Evolutionary conservation across 2,797 vertebrate genomes (phyloP).

Genomic region (Phoeniculus purpureus): DNA sequence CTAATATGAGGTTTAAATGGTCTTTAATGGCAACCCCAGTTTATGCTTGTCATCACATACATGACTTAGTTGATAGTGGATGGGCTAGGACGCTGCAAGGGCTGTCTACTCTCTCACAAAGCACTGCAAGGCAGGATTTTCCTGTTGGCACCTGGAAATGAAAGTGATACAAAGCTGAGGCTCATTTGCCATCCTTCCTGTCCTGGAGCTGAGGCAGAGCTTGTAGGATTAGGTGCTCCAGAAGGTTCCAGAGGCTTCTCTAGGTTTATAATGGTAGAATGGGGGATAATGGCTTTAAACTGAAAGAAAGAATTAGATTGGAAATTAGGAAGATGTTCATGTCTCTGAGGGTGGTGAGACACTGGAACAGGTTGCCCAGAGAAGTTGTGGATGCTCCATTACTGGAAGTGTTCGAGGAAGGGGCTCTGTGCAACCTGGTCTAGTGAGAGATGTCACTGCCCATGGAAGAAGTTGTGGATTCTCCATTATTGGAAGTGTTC

Average conservation of each 20-base stretch:
- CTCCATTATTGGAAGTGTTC: too few relatives aligned
- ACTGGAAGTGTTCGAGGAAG: too few relatives aligned
- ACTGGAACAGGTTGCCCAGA: too few relatives aligned
- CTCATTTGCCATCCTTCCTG: not conserved
- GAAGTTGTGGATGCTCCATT: too few relatives aligned
- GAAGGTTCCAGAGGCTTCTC: not conserved
- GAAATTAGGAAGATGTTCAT: too few relatives aligned
- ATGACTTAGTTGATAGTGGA: not conserved
- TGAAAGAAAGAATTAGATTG: too few relatives aligned
- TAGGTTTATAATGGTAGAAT: too few relatives aligned
- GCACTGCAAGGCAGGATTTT: not conserved
- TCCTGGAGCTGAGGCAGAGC: not conserved
- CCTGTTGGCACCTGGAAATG: not conserved
- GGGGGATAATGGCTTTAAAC: too few relatives aligned
- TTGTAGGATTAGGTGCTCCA: fast-evolving
- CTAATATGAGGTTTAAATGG: not conserved
- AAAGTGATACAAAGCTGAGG: not conserved
- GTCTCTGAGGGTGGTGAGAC: too few relatives aligned
- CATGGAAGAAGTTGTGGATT: too few relatives aligned
- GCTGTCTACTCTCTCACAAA: not conserved
- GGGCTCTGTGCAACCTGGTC: too few relatives aligned
- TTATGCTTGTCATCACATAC: fast-evolving
- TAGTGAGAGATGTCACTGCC: too few relatives aligned
- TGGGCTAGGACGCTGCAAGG: not conserved
- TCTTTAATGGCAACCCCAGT: not conserved